Evolutionary conservation across 2,888 invertebrate genomes (phyloP).

Genomic region (Himalopsyche anomala): DNA sequence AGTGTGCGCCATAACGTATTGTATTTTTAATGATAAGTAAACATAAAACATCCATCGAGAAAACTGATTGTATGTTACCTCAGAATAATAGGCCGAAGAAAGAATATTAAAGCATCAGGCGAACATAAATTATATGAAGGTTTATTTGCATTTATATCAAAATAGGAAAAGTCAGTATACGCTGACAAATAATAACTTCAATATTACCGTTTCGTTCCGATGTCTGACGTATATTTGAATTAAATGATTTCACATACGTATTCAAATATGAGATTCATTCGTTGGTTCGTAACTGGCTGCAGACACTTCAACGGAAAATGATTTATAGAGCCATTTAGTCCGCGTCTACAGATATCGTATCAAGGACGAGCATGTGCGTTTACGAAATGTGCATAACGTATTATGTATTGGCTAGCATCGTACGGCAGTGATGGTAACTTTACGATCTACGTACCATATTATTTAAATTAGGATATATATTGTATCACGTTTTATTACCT

Average conservation of each 20-base stretch:
- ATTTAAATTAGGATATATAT: too few species aligned
- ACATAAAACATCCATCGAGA: constrained; percentile 51
- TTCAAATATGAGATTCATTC: neutral
- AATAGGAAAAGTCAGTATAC: too few species aligned
- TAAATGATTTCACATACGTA: neutral
- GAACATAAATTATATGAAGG: neutral
- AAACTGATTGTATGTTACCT: neutral
- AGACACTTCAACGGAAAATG: neutral
- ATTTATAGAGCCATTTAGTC: constrained; percentile 15
- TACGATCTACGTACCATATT: neutral
- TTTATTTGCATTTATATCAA: neutral
- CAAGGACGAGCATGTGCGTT: constrained; percentile 29
- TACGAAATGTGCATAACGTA: constrained; percentile 27
- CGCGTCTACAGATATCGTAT: constrained; percentile 17
- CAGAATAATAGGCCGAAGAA: neutral
- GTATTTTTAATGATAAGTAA: constrained; percentile 56
- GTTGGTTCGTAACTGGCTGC: neutral
- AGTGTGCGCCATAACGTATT: neutral
- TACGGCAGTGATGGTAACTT: constrained; percentile 1
- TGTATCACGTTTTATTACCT: too few species aligned
- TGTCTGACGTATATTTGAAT: neutral
- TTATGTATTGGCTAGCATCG: constrained; percentile 26
- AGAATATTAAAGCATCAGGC: neutral
- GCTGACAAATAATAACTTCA: too few species aligned
- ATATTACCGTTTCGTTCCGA: neutral